Evolutionary conservation across 2,113 vertebrate genomes (phyloP), one percentile per base, ranked within the genome.

Genomic region (Lutjanus erythropterus): DNA sequence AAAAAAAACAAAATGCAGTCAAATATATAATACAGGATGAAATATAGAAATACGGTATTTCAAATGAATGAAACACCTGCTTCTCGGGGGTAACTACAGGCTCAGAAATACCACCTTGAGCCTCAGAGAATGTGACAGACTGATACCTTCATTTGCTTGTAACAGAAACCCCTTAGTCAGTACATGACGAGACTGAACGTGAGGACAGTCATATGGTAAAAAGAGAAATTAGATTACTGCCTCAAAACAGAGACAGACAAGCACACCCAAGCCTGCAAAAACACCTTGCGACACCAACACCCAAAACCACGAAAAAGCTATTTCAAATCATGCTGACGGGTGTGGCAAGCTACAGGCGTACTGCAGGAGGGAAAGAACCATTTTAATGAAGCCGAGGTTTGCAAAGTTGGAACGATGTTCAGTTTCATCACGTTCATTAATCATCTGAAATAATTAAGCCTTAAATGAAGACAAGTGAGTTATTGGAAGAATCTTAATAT

Each of bases 131-230:
- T 3, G 18, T 61, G 23, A 49, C 11, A 25, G 65, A 7, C n/a
- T 35, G 60, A 35, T 1, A 23, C 4, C 9, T 65, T 41, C 5
- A 39, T 59, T 31, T 59, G 53, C 47, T 58, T 25, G 7, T n/a
- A 68, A 65, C 81, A 86, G 87, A 84, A 88, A 91, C 74, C 14
- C 65, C 83, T 89, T 80, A 91, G 85, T 89, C 87, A 90, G 74
- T 46, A 66, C 62, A 56, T 0, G 80, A 91, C n/a, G 37, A 80
- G 66, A 44, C 53, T 50, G 31, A 86, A 79, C 47, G 58, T 68
- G 65, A 82, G 39, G 59, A 88, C 68, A 93, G 92, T 93, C 93
- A 94, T 92, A 84, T 62, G 55, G 89, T 53, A 85, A 90, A 79
- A 90, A 83, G 81, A 89, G 84, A 94, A 91, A 93, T 90, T 82